These are phyloP conservation scores for Andrena marginata DNA, from an alignment of 2,888 invertebrate genomes.

Conservation along the genomic window DNA sequence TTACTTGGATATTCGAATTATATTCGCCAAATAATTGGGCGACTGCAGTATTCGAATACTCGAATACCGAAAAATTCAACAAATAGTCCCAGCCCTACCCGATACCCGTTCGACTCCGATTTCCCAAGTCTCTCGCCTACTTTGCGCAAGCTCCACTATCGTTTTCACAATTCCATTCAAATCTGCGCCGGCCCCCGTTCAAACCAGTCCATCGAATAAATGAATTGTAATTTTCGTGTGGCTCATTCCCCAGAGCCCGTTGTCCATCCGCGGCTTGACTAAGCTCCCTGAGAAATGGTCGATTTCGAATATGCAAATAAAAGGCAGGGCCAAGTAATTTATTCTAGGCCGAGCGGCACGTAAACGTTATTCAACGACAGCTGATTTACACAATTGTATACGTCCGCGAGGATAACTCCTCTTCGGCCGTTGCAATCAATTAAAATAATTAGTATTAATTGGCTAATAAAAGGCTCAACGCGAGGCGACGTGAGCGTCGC, in stretches of 20 bases:
- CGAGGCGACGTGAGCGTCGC: not conserved
- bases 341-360: constrained; percentile 13
- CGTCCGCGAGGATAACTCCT: constrained; percentile 33
- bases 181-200: not conserved
- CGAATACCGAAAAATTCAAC: too few species aligned
- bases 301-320: constrained; percentile 42
- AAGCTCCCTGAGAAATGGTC: constrained; percentile 11
- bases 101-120: not conserved
- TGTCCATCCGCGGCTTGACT: not conserved
- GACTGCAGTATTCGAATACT: too few species aligned
- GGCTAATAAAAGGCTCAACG: constrained; percentile 33
- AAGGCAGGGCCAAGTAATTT: constrained; percentile 20
- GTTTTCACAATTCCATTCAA: constrained; percentile 7
- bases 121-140: not conserved
- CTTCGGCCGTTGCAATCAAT: constrained; percentile 46
- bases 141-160: not conserved
- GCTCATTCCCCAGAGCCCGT: not conserved
- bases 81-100: too few species aligned
- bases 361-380: constrained; percentile 44
- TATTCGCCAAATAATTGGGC: too few species aligned
- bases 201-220: constrained; percentile 24
- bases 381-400: constrained; percentile 30
- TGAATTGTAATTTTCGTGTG: constrained; percentile 26
- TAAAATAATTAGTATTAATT: constrained; percentile 50
- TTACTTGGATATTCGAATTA: too few species aligned